Evolutionary conservation across 2,888 invertebrate genomes (phyloP), one percentile per base, ranked within the genome.

Genomic region (Chydorus sphaericus): DNA sequence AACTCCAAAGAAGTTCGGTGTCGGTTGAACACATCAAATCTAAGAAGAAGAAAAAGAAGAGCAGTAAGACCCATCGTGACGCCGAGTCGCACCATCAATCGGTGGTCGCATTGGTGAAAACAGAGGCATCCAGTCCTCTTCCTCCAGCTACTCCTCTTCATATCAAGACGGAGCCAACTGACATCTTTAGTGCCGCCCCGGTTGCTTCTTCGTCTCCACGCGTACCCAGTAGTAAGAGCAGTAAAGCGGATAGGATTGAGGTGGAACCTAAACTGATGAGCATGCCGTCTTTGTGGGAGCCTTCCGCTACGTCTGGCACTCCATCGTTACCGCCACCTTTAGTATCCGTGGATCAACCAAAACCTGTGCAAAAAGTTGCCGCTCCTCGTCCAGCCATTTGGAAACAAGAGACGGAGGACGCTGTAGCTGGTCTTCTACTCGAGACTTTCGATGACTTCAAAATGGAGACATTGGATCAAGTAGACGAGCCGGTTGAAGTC

Each of bases 341-440:
- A 26, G 44, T 44, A 8, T n/a, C 44, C 4, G 20, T 44, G 23
- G 39, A 39, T 20, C 38, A 29, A 18, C 48, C 54, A 3, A 23
- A n/a, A 2, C 33, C 30, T 10, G 53, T n/a, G 28, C 55, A 29
- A 7, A 20, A 31, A 8, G 48, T 20, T 31, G 26, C 54, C 7
- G 31, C 28, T 4, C 26, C 48, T 8, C 20, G 84, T 0, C 76
- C 84, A 10, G 76, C 85, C 1, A 90, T 90, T 64, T 90, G 89
- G 0, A 90, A 90, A 70, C 90, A 90, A 72, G 90, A 91, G 71
- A 91, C 90, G 0, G 90, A 87, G 69, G 89, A 89, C 68, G 91
- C 91, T 0, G 90, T 91, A 0, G 89, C 89, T 8, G 89, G 90
- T 1, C 71, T 91, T 29, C 70, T 91, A 55, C 88, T 86, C 28